Evolutionary conservation across 2,888 invertebrate genomes (phyloP), one percentile per base, ranked within the genome.

Genomic region (Timema podura): DNA sequence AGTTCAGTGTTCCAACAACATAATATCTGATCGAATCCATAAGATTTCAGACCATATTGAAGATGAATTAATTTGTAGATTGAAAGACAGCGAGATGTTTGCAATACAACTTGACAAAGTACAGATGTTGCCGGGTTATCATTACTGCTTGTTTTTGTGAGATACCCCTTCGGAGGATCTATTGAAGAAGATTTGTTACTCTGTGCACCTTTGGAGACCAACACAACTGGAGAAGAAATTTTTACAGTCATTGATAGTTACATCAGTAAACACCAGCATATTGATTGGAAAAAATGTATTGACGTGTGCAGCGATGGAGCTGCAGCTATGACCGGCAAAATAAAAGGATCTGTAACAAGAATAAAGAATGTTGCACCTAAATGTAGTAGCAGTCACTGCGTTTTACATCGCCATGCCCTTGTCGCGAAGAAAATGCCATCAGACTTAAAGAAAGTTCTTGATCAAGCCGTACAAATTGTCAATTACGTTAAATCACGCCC

Each of bases 41-140:
- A 67, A 73, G 44, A 72, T 72, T 45, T 74, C 73, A 54, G 69
- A 71, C 68, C n/a, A 74, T 66, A 68, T 71, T 71, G 48, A 74
- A 65, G 44, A 65, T 65, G 1, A 30, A 30, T 30, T 30, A 30
- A 30, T 30, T 30, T 30, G 30, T 30, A 30, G 30, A 30, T 30
- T 30, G 30, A 30, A 30, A 30, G 30, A 30, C 30, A 30, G 30
- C 3, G 30, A 30, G 30, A 30, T 30, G 30, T 30, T 30, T 30
- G 30, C 30, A 30, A 30, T 30, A 30, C 30, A 30, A 30, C 30
- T 30, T 30, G 30, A 30, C 30, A 30, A 30, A 30, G 30, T 30
- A 30, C 30, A 68, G 10, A 51, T 67, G 67, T 49, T 13, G 51
- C 67, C 30, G 44, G 49, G 9, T 30, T 67, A n/a, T 13, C 67